Evolutionary conservation across 2,113 vertebrate species (phyloP), one percentile per base, ranked within the genome.

Genomic region (Corythornis madagascariensis): DNA sequence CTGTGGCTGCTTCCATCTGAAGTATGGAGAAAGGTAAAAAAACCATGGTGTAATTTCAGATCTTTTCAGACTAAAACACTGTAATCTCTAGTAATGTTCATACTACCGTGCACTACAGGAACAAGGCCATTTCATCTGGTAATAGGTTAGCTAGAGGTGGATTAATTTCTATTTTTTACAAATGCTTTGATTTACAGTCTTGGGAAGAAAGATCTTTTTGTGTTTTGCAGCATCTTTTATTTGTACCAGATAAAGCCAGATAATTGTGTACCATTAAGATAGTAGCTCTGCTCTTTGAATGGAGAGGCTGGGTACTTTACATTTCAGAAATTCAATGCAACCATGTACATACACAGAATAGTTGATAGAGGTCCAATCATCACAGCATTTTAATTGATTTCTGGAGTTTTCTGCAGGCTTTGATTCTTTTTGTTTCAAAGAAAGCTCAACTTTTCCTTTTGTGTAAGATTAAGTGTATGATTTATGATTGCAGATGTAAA

Each of bases 361-460:
- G 28, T 59, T 77, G 76, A 77, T 4, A 57, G 59, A 67, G 12
- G 29, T 67, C 35, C 89, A 86, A 91, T 92, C 70, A 92, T 84
- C 55, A 63, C 83, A 76, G 86, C 55, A 38, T 85, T 94, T 87
- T 61, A 70, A 45, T 89, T 79, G 31, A 88, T 92, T 92, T 66
- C 40, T 92, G 55, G 63, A 57, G 25, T 79, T 76, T 70, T 76
- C 47, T 80, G 55, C 63, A n/a, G 33, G 67, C 79, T 92, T 76
- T 71, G 45, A 57, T 74, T 88, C 45, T 87, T 74, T 79, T 80
- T 82, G 43, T 81, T 82, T 89, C 5, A 5, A 91, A 89, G 31
- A 66, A 82, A 83, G 85, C 81, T 76, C 31, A 29, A 24, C 57
- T 92, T 78, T 64, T 65, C 80, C 50, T 77, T 92, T 64, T 86